phyloP scores from a whole-genome alignment of 2,797 vertebrate genomes.

The Zalophus californianus region DNA sequence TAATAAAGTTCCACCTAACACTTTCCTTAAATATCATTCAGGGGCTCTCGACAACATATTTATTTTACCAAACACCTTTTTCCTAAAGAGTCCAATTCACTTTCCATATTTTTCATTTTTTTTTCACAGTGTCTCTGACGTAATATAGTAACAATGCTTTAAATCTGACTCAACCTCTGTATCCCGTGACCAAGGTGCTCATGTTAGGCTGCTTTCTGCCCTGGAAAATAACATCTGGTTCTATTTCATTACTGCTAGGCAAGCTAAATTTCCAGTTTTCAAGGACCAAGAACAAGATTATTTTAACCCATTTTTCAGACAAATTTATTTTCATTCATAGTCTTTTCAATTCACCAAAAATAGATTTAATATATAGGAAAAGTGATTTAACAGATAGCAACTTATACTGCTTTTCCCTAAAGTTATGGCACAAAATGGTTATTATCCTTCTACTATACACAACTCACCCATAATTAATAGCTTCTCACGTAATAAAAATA shows the following conservation, averaged over 20 bases:
- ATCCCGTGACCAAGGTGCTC: constrained; percentile 48
- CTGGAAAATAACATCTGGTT: constrained; percentile 76
- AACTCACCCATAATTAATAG: not conserved
- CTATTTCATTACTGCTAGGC: constrained; percentile 54
- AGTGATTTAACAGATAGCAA: not conserved
- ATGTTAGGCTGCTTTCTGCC: not conserved
- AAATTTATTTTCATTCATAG: constrained; percentile 39
- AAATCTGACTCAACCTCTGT: constrained; percentile 19
- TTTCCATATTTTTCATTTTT: constrained; percentile 61
- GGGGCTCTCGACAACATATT: constrained; percentile 52
- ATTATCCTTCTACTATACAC: not conserved
- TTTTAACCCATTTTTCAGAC: constrained; percentile 70
- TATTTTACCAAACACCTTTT: constrained; percentile 68
- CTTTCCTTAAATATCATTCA: constrained; percentile 42
- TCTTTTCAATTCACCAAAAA: constrained; percentile 35
- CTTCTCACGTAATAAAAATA: not conserved
- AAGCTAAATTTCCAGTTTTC: constrained; percentile 64
- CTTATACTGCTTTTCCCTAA: not conserved
- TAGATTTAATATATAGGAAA: not conserved
- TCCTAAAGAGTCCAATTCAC: constrained; percentile 7
- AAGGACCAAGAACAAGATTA: constrained; percentile 59
- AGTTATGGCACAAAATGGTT: constrained; percentile 15
- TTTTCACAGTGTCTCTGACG: constrained; percentile 49
- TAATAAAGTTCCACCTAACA: constrained; percentile 73
- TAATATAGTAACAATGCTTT: constrained; percentile 58